These are phyloP conservation scores for Paramormyrops kingsleyae DNA, from an alignment of 2,113 vertebrate genomes.

Conservation along the genomic window DNA sequence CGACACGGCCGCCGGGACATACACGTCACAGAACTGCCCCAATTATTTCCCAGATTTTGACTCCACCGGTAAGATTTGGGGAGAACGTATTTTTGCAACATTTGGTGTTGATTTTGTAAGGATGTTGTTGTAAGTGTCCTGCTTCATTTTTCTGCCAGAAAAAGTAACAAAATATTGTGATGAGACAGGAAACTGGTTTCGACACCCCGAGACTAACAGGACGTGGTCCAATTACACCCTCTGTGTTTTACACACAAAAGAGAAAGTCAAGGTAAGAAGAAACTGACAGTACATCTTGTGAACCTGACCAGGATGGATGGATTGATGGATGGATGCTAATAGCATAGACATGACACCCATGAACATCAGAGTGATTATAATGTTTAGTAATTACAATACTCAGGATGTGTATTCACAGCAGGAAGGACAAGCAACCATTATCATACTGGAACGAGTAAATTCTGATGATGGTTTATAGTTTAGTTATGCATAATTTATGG, in stretches of 20 bases:
- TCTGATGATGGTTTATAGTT: neutral
- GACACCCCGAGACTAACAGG: slow-evolving; percentile 85
- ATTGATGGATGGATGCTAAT: neutral
- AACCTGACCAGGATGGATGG: neutral
- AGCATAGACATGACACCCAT: neutral
- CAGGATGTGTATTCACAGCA: neutral
- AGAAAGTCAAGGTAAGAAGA: slow-evolving; percentile 76
- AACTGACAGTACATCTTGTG: neutral
- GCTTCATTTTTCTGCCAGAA: slow-evolving; percentile 58
- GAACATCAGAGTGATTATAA: neutral
- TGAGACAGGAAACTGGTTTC: slow-evolving; percentile 84
- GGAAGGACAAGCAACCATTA: neutral
- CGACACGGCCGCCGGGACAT: slow-evolving; percentile 68
- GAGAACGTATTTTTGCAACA: neutral
- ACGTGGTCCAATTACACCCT: slow-evolving; percentile 95
- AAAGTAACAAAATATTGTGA: slow-evolving; percentile 85
- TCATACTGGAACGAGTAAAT: neutral
- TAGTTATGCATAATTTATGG: neutral
- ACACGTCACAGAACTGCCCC: slow-evolving; percentile 68
- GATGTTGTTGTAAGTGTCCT: neutral
- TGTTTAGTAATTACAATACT: neutral
- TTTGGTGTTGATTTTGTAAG: neutral
- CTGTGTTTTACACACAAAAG: slow-evolving; percentile 81
- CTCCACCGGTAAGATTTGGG: slow-evolving; percentile 65
- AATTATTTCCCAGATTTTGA: slow-evolving; percentile 93